These are phyloP conservation scores for Glaucopsyche alexis DNA, from an alignment of 2,888 invertebrate genomes.

Conservation along the genomic window DNA sequence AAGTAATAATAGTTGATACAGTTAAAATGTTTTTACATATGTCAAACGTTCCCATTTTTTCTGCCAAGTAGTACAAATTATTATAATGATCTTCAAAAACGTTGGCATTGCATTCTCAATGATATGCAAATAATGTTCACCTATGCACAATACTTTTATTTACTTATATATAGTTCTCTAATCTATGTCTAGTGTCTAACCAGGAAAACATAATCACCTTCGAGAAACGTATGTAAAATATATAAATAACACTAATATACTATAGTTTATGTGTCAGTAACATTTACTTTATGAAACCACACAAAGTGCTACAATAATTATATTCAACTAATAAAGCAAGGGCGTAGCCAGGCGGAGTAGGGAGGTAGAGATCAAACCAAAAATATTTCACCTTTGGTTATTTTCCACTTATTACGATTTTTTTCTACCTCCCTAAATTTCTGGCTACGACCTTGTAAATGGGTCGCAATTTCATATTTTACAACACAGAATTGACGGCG, in stretches of 20 bases:
- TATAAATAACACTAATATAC: slow-evolving; percentile 23
- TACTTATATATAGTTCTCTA: neutral
- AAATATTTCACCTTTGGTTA: neutral
- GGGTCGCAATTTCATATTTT: slow-evolving; percentile 49
- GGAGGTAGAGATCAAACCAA: neutral
- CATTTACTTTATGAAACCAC: slow-evolving; percentile 19
- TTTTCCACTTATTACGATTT: neutral
- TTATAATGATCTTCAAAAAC: too few relatives aligned
- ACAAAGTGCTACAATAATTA: slow-evolving; percentile 30
- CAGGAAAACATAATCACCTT: neutral
- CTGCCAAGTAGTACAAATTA: too few relatives aligned
- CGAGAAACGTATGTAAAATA: neutral
- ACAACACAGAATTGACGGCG: slow-evolving; percentile 78
- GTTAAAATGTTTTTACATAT: too few relatives aligned
- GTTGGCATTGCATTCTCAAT: neutral
- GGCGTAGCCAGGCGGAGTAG: neutral
- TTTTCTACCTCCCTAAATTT: neutral
- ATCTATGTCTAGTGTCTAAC: slow-evolving; percentile 21
- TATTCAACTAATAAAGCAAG: slow-evolving; percentile 26
- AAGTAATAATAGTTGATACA: too few relatives aligned
- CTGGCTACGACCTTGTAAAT: neutral
- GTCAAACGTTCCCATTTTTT: too few relatives aligned
- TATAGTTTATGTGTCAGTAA: slow-evolving; percentile 22
- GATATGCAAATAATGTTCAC: slow-evolving; percentile 14
- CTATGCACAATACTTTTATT: neutral